phyloP scores from a whole-genome alignment of 2,888 invertebrate species.

The Andricus quercusramuli region DNA sequence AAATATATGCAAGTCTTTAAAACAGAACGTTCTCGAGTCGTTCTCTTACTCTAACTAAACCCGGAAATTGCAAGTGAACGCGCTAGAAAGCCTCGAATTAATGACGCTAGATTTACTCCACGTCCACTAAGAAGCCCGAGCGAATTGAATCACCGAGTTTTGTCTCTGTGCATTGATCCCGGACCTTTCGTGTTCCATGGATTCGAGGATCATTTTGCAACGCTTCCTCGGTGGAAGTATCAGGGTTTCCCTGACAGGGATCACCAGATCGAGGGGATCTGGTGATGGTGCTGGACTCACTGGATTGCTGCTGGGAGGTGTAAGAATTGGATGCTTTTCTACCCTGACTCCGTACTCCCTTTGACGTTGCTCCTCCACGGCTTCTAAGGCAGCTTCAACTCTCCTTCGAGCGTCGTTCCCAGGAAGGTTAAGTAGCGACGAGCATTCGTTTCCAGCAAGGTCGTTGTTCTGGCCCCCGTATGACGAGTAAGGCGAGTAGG shows the following conservation, averaged over 20 bases:
- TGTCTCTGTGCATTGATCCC: constrained; percentile 75
- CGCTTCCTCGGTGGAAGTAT: constrained; percentile 90
- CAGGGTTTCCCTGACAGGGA: constrained; percentile 80
- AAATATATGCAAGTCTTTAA: constrained; percentile 3
- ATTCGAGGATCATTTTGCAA: constrained; percentile 87
- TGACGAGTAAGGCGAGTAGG: constrained; percentile 61
- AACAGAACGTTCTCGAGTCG: background rate
- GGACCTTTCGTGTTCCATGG: constrained; percentile 80
- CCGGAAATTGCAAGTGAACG: constrained; percentile 35
- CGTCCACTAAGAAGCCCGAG: constrained; percentile 81
- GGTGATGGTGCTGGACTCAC: constrained; percentile 81
- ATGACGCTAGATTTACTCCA: constrained; percentile 9
- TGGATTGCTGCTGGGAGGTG: constrained; percentile 83
- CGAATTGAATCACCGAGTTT: constrained; percentile 93
- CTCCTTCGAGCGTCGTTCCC: constrained; percentile 82
- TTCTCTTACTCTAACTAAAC: constrained; percentile 20
- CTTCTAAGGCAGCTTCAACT: constrained; percentile 83
- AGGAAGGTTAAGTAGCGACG: constrained; percentile 71
- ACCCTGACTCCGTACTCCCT: constrained; percentile 61
- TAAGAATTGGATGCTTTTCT: constrained; percentile 76
- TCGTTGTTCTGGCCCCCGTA: constrained; percentile 55
- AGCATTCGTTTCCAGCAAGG: constrained; percentile 65
- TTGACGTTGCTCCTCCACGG: constrained; percentile 79
- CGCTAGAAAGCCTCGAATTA: background rate
- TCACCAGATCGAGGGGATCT: constrained; percentile 80